phyloP scores from a whole-genome alignment of 1,140 invertebrate species.

The Diprion similis region DNA sequence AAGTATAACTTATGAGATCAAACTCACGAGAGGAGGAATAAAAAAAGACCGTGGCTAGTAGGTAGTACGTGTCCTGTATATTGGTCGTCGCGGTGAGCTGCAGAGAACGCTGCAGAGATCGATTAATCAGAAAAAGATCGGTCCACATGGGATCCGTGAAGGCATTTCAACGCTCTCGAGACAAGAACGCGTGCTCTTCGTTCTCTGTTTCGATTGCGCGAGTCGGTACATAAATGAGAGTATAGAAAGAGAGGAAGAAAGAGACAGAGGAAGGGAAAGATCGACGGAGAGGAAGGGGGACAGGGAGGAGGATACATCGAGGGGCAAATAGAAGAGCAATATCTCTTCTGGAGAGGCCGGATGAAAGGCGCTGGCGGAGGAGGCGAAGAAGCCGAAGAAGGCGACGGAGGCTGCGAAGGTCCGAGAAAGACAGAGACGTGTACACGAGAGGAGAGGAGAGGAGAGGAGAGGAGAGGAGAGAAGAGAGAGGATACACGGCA shows the following conservation, averaged over 20 bases:
- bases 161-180: not conserved
- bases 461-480: constrained; percentile 30
- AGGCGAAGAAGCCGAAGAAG: constrained; percentile 17
- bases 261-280: not conserved
- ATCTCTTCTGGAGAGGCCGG: not conserved
- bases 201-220: not conserved
- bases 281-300: not conserved
- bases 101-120: not conserved
- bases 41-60: too few species aligned
- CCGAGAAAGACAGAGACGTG: not conserved
- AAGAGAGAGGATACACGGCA: constrained; percentile 35
- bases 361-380: not conserved
- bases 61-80: too few species aligned
- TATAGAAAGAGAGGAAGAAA: not conserved
- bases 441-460: constrained; percentile 19
- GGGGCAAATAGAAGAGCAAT: constrained; percentile 1
- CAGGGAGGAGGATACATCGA: constrained; percentile 4
- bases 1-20: too few species aligned
- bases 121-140: constrained; percentile 5
- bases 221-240: too few species aligned
- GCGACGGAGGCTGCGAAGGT: constrained; percentile 15
- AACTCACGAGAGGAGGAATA: too few species aligned
- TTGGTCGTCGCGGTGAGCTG: not conserved
- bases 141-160: constrained; percentile 1
- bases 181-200: not conserved